Conservation (phyloP, 1,140 invertebrate species). For the Akabosia matsudoensis region DNA sequence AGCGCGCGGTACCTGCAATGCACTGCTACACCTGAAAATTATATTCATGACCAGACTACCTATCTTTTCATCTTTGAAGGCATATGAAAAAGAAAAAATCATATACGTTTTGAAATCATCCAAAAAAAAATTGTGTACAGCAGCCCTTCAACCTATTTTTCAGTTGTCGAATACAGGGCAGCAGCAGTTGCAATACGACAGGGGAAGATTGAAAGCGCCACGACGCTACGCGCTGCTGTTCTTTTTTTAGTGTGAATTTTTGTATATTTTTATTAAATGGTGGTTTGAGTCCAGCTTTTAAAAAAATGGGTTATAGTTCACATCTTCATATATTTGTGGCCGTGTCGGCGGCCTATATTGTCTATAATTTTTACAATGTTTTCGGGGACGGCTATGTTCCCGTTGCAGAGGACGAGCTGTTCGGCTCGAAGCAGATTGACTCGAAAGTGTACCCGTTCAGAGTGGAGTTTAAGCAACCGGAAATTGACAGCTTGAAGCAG, state of each 20-base stretch:
- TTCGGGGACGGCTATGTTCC: constrained; percentile 30
- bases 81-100: not conserved
- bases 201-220: not conserved
- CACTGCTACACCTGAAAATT: no score
- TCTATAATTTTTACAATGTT: not conserved
- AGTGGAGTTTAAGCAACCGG: constrained; percentile 8
- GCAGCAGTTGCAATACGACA: not conserved
- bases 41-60: not conserved
- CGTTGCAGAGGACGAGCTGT: constrained; percentile 52
- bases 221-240: no score
- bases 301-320: constrained; percentile 13
- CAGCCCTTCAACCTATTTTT: not conserved
- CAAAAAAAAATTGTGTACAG: not conserved
- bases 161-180: not conserved
- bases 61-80: not conserved
- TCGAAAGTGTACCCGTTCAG: constrained; percentile 9
- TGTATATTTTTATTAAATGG: no score
- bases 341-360: not conserved
- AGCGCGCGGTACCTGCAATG: no score
- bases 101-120: not conserved
- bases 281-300: not conserved
- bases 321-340: constrained; percentile 3
- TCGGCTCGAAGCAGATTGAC: constrained; percentile 51
- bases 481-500: constrained; percentile 14
- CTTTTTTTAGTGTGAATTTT: no score